Evolutionary conservation across 2,113 vertebrate genomes (phyloP), one percentile per base, ranked within the genome.

Genomic region (Chaetura pelagica): DNA sequence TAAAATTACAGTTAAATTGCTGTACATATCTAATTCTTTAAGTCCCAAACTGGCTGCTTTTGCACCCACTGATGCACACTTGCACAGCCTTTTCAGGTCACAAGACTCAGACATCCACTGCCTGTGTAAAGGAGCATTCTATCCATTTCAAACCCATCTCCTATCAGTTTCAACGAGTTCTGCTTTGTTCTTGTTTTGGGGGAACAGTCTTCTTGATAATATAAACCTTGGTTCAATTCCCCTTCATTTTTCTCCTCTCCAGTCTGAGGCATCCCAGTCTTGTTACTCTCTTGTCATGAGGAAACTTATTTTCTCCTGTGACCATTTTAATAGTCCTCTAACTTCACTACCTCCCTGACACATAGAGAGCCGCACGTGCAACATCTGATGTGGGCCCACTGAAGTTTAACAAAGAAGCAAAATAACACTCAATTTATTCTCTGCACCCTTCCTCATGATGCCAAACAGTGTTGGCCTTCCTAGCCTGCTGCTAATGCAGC

Each of bases 321-420:
- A 49, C 9, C 55, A 35, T 46, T 48, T 58, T 1, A 66, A 10
- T 2, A n/a, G 18, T 12, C 27, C 48, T 51, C 5, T 30, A 57
- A 52, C 62, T 80, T 32, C 73, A 32, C 5, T 42, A 17, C 34
- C 16, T 46, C 18, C 49, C n/a, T 15, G 27, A n/a, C 29, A 44
- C 0, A 1, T 81, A 29, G 12, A 20, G 9, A 0, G 0, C 67
- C 40, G 44, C 40, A 73, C 0, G 2, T 9, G 12, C n/a, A 46
- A 14, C n/a, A 48, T 5, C 66, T 73, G 48, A 57, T 1, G 2
- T 14, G 21, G 21, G 32, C 8, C 52, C 58, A 52, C 49, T 26
- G 15, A 62, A 35, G 23, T 49, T 57, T 14, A 76, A 82, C 6
- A 40, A 0, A 85, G 54, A 27, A 62, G 71, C 27, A 92, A 85